A percentile compares a stretch with the other conserved stretches of the same genome.
These are phyloP conservation scores for Oryzias melastigma DNA, from an alignment of 2,113 vertebrate genomes.

Conservation along the genomic window DNA sequence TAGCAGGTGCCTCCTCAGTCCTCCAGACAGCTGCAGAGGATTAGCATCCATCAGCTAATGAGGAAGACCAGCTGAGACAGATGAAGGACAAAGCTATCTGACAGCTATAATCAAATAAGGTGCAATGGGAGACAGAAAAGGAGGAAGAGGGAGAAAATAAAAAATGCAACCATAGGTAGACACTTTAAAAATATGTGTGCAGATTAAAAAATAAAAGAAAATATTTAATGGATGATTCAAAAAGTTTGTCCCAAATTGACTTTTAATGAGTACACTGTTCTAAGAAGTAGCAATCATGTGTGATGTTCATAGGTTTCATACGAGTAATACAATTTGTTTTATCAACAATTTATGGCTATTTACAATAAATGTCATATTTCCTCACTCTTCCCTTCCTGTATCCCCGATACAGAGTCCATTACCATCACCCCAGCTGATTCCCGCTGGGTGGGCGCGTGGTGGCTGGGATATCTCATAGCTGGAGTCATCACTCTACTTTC, in stretches of 20 bases:
- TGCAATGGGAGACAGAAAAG: not conserved
- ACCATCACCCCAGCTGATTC: slow-evolving; percentile 74
- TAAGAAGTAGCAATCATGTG: no score
- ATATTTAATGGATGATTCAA: no score
- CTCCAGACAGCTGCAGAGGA: slow-evolving; percentile 43
- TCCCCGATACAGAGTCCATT: slow-evolving; percentile 64
- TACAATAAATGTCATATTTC: no score
- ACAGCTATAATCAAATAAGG: slow-evolving; percentile 34
- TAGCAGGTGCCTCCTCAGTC: slow-evolving; percentile 4
- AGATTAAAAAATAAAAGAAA: not conserved
- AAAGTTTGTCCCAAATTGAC: no score
- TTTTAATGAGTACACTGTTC: no score
- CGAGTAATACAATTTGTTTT: no score
- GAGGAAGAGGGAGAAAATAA: not conserved
- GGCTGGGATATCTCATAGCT: slow-evolving; percentile 79
- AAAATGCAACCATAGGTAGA: not conserved
- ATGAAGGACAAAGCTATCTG: slow-evolving; percentile 13
- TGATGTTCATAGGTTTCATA: no score
- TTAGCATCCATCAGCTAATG: slow-evolving; percentile 49
- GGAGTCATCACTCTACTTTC: slow-evolving; percentile 73
- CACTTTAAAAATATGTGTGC: not conserved
- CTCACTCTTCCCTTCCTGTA: not conserved
- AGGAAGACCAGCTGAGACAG: slow-evolving; percentile 12
- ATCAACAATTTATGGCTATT: no score
- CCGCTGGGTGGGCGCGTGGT: slow-evolving; percentile 82